Percentiles rank a stretch among this genome's conserved stretches.
These are phyloP conservation scores for Crambe crambe DNA, from an alignment of 37 sponge, comb jelly and placozoan genomes.

Conservation along the genomic window DNA sequence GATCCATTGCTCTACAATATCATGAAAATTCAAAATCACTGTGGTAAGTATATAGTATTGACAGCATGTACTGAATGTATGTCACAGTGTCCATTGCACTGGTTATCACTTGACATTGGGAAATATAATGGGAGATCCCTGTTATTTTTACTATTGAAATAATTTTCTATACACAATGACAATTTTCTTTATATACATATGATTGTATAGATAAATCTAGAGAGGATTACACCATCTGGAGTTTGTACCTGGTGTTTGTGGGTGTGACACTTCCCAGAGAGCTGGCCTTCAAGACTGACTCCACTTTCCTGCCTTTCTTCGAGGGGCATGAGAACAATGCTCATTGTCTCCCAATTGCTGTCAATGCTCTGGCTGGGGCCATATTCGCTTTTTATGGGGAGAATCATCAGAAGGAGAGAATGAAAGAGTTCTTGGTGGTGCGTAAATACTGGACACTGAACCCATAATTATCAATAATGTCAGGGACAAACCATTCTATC, in stretches of 20 bases:
- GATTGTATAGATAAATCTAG: conserved; percentile 60
- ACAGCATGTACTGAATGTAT: too few relatives aligned
- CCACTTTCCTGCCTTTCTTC: conserved; percentile 55
- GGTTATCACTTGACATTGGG: not conserved
- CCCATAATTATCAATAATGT: too few relatives aligned
- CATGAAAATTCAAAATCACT: conserved; percentile 45
- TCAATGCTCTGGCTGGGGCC: conserved; percentile 75
- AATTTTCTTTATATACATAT: too few relatives aligned
- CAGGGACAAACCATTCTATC: not conserved
- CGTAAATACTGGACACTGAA: too few relatives aligned
- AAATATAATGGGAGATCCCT: too few relatives aligned
- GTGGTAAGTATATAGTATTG: conserved; percentile 46
- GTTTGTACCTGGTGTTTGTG: conserved; percentile 72
- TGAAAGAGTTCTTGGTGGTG: conserved; percentile 89
- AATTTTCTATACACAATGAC: too few relatives aligned
- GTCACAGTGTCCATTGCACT: too few relatives aligned
- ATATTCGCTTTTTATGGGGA: conserved; percentile 75
- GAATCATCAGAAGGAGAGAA: conserved; percentile 59
- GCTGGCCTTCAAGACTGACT: conserved; percentile 59
- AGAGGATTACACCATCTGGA: conserved; percentile 77
- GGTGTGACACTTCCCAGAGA: conserved; percentile 71
- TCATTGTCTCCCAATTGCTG: conserved; percentile 87
- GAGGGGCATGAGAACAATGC: conserved; percentile 92
- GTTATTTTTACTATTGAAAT: too few relatives aligned
- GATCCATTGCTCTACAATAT: conserved; percentile 80